These are phyloP conservation scores for Platorchestia sp. DNA, from an alignment of 1,140 invertebrate genomes.

Conservation along the genomic window DNA sequence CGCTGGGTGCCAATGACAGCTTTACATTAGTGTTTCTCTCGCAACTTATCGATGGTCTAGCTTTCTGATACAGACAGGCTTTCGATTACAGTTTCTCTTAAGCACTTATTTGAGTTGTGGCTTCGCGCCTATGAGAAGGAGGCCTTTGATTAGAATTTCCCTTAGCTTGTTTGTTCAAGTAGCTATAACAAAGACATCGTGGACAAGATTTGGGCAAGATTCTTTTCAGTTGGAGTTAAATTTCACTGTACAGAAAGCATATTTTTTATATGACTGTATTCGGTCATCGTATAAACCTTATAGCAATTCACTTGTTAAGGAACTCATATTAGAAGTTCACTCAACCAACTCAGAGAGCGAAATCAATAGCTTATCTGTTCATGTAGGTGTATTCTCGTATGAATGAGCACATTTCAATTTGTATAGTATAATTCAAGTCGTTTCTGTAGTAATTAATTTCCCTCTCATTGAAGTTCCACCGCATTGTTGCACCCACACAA, in stretches of 20 bases:
- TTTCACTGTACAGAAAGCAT: not conserved
- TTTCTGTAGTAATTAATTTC: too few relatives aligned
- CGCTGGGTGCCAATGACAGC: not conserved
- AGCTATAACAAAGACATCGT: not conserved
- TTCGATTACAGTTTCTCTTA: not conserved
- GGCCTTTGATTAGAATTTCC: not conserved
- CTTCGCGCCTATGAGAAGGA: not conserved
- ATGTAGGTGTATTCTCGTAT: too few relatives aligned
- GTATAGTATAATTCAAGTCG: too few relatives aligned
- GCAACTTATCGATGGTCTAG: not conserved
- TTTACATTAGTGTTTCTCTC: not conserved
- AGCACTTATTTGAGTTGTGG: not conserved
- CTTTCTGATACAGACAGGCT: not conserved
- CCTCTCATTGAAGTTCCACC: too few relatives aligned
- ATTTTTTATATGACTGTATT: too few relatives aligned
- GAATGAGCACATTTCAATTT: too few relatives aligned
- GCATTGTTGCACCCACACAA: too few relatives aligned
- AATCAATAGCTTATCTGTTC: not conserved
- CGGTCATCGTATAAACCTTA: not conserved
- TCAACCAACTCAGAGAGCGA: not conserved
- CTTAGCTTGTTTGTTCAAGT: not conserved
- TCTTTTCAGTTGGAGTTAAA: not conserved
- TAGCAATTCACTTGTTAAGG: not conserved
- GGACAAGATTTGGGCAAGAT: not conserved
- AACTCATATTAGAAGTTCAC: not conserved